These are phyloP conservation scores for Leptura quadrifasciata DNA, from an alignment of 2,888 invertebrate species.

Conservation along the genomic window DNA sequence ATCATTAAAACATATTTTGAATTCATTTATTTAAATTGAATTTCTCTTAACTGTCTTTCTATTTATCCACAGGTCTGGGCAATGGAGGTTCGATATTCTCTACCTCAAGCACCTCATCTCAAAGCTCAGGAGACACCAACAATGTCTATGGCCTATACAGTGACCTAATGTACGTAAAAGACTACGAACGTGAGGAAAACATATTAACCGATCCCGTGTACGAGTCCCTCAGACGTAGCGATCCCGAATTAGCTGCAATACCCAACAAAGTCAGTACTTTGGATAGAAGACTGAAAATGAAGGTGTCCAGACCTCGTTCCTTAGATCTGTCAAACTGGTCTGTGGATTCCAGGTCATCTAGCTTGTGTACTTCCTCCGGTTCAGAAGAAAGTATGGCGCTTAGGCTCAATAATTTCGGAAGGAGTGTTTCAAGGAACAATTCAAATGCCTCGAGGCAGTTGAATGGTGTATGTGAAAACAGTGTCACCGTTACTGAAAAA, in stretches of 20 bases:
- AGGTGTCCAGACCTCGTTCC: slow-evolving; percentile 87
- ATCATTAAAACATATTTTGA: no score
- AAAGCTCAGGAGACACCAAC: slow-evolving; percentile 81
- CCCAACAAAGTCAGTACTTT: slow-evolving; percentile 89
- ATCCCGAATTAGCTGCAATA: slow-evolving; percentile 89
- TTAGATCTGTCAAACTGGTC: slow-evolving; percentile 92
- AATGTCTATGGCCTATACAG: slow-evolving; percentile 94
- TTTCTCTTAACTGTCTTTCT: neutral
- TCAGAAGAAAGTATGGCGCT: slow-evolving; percentile 89
- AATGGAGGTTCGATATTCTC: slow-evolving; percentile 75
- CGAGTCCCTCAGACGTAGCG: slow-evolving; percentile 86
- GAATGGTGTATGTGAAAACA: slow-evolving; percentile 68
- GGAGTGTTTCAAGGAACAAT: slow-evolving; percentile 85
- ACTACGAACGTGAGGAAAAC: slow-evolving; percentile 87
- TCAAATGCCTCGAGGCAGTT: slow-evolving; percentile 84
- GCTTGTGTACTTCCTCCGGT: slow-evolving; percentile 87
- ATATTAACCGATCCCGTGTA: slow-evolving; percentile 83
- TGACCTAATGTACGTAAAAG: slow-evolving; percentile 91
- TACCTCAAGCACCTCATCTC: slow-evolving; percentile 77
- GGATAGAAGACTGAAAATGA: slow-evolving; percentile 87
- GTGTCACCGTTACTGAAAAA: slow-evolving; percentile 55
- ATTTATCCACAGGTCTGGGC: slow-evolving; percentile 51
- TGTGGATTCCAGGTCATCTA: slow-evolving; percentile 86
- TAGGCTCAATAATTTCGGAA: slow-evolving; percentile 74
- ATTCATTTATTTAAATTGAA: no score